Conservation (phyloP, 2,113 vertebrate species). For the Mugil cephalus region DNA sequence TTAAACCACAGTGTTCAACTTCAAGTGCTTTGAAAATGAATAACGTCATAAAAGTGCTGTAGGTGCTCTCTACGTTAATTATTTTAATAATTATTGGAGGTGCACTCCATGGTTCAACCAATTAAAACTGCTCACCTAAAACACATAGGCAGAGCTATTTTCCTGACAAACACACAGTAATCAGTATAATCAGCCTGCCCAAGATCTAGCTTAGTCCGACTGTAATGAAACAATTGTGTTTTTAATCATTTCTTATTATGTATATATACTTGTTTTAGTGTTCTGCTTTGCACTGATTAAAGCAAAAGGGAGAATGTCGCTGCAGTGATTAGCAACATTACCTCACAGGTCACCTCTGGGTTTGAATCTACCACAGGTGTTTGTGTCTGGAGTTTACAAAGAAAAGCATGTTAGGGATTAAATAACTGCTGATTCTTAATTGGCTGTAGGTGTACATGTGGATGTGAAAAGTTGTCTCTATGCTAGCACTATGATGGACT, state of each 20-base stretch:
- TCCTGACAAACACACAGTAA: background rate
- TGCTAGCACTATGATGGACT: too few species aligned
- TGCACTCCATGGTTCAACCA: conserved; percentile 19
- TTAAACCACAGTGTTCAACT: conserved; percentile 15
- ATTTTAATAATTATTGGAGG: conserved; percentile 32
- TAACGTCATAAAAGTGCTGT: too few species aligned
- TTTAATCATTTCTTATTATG: too few species aligned
- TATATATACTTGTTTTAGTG: background rate
- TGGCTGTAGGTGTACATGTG: too few species aligned
- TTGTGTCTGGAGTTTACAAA: too few species aligned
- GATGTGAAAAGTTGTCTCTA: too few species aligned
- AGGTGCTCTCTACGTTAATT: conserved; percentile 28
- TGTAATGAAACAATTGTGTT: background rate
- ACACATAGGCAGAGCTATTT: background rate
- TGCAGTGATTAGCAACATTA: too few species aligned
- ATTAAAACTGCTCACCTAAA: conserved; percentile 5
- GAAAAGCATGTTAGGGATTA: too few species aligned
- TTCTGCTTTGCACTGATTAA: background rate
- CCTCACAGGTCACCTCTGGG: too few species aligned
- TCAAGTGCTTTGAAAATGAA: conserved; percentile 19
- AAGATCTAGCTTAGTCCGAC: background rate
- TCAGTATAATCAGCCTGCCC: background rate
- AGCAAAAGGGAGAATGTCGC: background rate
- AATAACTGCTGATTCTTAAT: too few species aligned
- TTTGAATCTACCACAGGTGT: too few species aligned